Base-by-base conservation (phyloP, 2,888 invertebrate species). In the Phlogophora meticulosa region DNA sequence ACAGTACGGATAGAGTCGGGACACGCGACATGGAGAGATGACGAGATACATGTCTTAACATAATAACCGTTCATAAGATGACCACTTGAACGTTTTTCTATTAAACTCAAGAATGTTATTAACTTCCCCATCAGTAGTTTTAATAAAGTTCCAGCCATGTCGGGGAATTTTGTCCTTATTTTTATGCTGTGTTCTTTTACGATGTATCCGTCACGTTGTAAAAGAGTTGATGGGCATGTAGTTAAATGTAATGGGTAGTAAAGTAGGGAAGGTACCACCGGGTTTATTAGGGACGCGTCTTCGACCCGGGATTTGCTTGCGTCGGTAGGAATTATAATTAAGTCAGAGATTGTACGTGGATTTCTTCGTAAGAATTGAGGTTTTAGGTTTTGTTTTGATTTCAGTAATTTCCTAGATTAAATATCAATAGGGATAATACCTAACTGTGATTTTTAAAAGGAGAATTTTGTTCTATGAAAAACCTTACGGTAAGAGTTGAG, bases 121-220 rank as follows among this genome's bases (percentile, higher is more conserved):
- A 61, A 49, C 42, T 66, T 43, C 43, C 15, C 51, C 15, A 40
- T 74, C 28, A 48, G 51, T 78, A 60, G 52, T 79, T 57, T 74
- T 78, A 75, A 75, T 51, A 62, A 61, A 58, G 59, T 67, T 46
- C 43, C 74, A 51, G n/a, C 61, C 38, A 38, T 24, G 79, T 68
- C 75, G 68, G 49, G 46, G 75, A 62, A 79, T 75, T 36, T 51
- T 17, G 49, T 46, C 42, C 49, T 68, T 75, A 79, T 68, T 76
- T 78, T 67, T 79, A 76, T 58, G 38, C 49, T 61, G 32, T 55
- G 74, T 75, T 75, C 61, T 75, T 75, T 76, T 79, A 76, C 76
- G 75, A 75, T 46, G 42, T 78, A 57, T 61, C 67, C 76, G 58
- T 76, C 76, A 68, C 79, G 61, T 78, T 75, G 58, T 76, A 62